Evolutionary conservation across 1,140 invertebrate genomes (phyloP).

Genomic region (Spodoptera frugiperda): DNA sequence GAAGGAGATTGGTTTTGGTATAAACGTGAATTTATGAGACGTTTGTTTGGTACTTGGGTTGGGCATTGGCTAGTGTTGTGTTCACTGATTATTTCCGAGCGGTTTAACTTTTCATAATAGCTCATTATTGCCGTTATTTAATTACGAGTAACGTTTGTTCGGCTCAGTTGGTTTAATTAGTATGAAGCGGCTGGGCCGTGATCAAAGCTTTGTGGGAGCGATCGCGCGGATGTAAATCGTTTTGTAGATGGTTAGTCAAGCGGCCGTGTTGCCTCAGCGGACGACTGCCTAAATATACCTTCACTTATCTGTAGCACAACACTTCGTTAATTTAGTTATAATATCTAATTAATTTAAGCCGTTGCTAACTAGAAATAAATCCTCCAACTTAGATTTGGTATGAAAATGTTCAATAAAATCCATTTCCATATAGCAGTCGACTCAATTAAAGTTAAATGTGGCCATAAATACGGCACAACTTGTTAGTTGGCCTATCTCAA

Average conservation of each 20-base stretch:
- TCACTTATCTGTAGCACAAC: background rate
- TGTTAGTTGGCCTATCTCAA: slow-evolving; percentile 35
- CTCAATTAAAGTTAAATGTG: slow-evolving; percentile 27
- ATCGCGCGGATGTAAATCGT: slow-evolving; percentile 60
- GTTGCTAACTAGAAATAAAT: background rate
- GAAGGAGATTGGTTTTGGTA: slow-evolving; percentile 63
- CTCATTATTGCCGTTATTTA: slow-evolving; percentile 68
- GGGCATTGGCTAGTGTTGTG: slow-evolving; percentile 51
- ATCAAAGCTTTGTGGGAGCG: slow-evolving; percentile 71
- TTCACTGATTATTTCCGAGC: slow-evolving; percentile 64
- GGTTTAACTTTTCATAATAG: slow-evolving; percentile 66
- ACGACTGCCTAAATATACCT: slow-evolving; percentile 15
- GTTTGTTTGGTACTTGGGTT: slow-evolving; percentile 46
- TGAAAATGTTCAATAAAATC: slow-evolving; percentile 20
- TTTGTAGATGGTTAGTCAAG: slow-evolving; percentile 41
- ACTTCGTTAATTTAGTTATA: too few relatives aligned
- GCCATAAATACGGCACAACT: slow-evolving; percentile 33
- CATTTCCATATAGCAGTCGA: background rate
- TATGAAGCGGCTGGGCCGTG: slow-evolving; percentile 53
- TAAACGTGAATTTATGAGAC: slow-evolving; percentile 63
- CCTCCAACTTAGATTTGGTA: background rate
- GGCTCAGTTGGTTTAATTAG: slow-evolving; percentile 65
- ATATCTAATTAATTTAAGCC: too few relatives aligned
- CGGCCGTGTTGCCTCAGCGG: slow-evolving; percentile 2
- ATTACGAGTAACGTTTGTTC: slow-evolving; percentile 61